Percentiles rank a stretch among this genome's conserved stretches.
These are phyloP conservation scores for Anastrepha obliqua DNA, from an alignment of 1,140 invertebrate genomes.

Conservation along the genomic window DNA sequence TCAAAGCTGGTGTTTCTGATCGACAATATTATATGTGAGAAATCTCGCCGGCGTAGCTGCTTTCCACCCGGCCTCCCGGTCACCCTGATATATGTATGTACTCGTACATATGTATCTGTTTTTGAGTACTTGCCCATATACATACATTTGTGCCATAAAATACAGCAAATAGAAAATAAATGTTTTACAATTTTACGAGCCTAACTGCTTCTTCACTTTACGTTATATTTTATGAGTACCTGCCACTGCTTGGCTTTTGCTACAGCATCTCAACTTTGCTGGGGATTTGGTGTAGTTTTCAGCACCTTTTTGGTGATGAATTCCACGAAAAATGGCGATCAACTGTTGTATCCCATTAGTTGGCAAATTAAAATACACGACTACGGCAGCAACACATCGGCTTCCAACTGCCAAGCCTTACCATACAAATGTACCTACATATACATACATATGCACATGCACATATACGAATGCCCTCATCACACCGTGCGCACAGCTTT, in stretches of 20 bases:
- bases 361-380: slow-evolving; percentile 42
- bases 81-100: too few species aligned
- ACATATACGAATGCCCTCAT: too few species aligned
- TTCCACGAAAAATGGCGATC: slow-evolving; percentile 48
- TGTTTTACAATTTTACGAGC: slow-evolving; percentile 33
- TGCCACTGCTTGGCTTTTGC: slow-evolving; percentile 7
- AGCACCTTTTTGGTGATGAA: not conserved
- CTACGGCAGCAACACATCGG: not conserved
- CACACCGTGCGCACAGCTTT: too few species aligned
- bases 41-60: too few species aligned
- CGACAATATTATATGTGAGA: too few species aligned
- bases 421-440: not conserved
- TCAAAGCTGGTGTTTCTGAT: too few species aligned
- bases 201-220: slow-evolving; percentile 45
- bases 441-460: not conserved
- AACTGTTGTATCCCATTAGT: slow-evolving; percentile 52
- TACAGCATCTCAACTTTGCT: slow-evolving; percentile 4
- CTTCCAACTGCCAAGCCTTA: not conserved
- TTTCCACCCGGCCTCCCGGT: too few species aligned
- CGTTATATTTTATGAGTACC: slow-evolving; percentile 12
- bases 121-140: too few species aligned
- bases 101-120: too few species aligned
- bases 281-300: not conserved
- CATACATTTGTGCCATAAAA: not conserved
- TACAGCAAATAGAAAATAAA: not conserved